phyloP scores from a whole-genome alignment of 2,113 vertebrate genomes.

The Smithornis capensis region DNA sequence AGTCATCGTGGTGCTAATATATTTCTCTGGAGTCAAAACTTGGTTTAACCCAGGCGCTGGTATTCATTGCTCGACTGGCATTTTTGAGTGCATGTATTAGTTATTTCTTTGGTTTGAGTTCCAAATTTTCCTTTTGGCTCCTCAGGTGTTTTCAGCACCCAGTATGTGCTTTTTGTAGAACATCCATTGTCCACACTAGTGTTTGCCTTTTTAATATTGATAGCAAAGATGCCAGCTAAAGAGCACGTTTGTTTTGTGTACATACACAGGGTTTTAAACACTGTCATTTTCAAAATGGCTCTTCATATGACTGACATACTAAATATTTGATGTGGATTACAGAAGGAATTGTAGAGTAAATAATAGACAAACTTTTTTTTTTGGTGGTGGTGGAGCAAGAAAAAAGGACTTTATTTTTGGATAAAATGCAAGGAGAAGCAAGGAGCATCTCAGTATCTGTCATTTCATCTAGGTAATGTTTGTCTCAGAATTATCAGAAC shows the following conservation, averaged over 20 bases:
- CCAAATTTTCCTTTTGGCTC: background rate
- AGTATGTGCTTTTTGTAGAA: background rate
- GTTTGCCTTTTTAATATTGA: background rate
- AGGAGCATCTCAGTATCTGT: background rate
- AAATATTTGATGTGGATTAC: background rate
- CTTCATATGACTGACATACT: background rate
- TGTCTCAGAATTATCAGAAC: background rate
- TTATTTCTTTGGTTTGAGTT: background rate
- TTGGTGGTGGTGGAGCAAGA: background rate
- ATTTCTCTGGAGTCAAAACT: background rate
- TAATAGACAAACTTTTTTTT: background rate
- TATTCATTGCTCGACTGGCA: background rate
- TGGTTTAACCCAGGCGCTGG: background rate
- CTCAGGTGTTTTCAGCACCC: background rate
- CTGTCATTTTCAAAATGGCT: background rate
- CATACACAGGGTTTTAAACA: background rate
- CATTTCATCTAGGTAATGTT: background rate
- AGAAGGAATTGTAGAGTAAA: background rate
- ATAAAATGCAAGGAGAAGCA: background rate
- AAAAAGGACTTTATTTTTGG: background rate
- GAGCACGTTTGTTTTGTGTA: background rate
- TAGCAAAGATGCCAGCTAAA: background rate
- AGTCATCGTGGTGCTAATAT: background rate
- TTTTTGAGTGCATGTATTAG: background rate
- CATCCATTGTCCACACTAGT: background rate